These are phyloP conservation scores for Galerucella nymphaeae DNA, from an alignment of 2,888 invertebrate genomes.

Conservation along the genomic window DNA sequence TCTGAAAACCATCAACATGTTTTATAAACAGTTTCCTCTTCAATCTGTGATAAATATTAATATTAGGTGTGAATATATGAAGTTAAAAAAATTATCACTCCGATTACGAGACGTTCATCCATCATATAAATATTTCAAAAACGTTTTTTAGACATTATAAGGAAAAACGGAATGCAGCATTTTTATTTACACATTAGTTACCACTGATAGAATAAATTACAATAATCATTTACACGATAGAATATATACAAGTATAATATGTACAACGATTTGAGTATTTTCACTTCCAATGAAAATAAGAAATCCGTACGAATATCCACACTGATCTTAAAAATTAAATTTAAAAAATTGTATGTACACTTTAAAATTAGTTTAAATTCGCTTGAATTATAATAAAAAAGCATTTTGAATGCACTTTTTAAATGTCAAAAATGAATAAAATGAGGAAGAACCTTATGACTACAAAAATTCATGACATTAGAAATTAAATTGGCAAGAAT, in stretches of 20 bases:
- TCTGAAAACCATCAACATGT: background rate
- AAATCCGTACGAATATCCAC: constrained; percentile 52
- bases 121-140: constrained; percentile 13
- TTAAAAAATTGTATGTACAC: constrained; percentile 33
- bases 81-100: constrained; percentile 6
- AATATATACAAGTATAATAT: constrained; percentile 57
- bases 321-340: constrained; percentile 25
- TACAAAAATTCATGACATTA: constrained; percentile 33
- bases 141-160: constrained; percentile 19
- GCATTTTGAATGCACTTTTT: background rate
- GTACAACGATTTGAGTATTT: constrained; percentile 61
- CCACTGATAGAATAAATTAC: constrained; percentile 54
- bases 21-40: background rate
- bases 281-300: constrained; percentile 60
- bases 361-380: constrained; percentile 11
- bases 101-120: background rate
- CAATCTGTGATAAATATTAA: constrained; percentile 1
- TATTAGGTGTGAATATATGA: background rate
- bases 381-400: background rate
- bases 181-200: constrained; percentile 47
- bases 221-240: constrained; percentile 47
- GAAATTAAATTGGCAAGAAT: constrained; percentile 1
- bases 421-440: background rate
- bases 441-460: constrained; percentile 37
- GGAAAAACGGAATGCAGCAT: constrained; percentile 55